These are phyloP conservation scores for Linhomoeus sp. DNA, from an alignment of 2,888 invertebrate genomes.

Conservation along the genomic window DNA sequence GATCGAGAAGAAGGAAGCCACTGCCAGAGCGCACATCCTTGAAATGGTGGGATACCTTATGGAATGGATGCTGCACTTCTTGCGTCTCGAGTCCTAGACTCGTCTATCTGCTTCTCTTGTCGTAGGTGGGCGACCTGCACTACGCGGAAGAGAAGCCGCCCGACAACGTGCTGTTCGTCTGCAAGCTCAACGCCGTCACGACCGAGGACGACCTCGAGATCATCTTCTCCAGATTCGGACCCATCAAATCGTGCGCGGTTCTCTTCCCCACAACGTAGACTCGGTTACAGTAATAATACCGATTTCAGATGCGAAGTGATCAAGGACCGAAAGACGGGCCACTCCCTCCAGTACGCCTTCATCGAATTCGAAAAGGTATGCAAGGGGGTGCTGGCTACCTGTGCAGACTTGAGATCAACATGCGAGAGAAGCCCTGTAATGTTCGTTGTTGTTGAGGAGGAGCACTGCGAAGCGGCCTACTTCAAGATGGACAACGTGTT, in stretches of 20 bases:
- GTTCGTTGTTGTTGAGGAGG: slow-evolving; percentile 22
- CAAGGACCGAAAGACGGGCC: slow-evolving; percentile 67
- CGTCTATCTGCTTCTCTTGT: too few species aligned
- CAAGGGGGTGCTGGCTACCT: too few species aligned
- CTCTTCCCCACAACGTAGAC: too few species aligned
- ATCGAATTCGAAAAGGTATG: slow-evolving; percentile 88
- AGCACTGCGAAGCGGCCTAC: slow-evolving; percentile 77
- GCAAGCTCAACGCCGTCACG: slow-evolving; percentile 94
- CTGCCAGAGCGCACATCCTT: slow-evolving; percentile 82
- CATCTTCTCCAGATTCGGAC: slow-evolving; percentile 87
- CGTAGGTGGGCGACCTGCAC: slow-evolving; percentile 65
- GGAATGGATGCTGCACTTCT: neutral
- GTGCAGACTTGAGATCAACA: neutral
- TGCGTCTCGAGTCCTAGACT: too few species aligned
- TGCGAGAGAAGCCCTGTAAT: neutral
- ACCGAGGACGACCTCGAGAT: slow-evolving; percentile 84
- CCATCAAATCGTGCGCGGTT: slow-evolving; percentile 46
- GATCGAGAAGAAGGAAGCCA: slow-evolving; percentile 71
- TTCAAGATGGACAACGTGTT: slow-evolving; percentile 99
- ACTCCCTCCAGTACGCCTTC: slow-evolving; percentile 95
- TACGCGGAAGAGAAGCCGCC: slow-evolving; percentile 93
- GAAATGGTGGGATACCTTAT: slow-evolving; percentile 58
- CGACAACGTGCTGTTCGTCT: slow-evolving; percentile 95
- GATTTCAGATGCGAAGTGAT: slow-evolving; percentile 81
- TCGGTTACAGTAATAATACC: too few species aligned